phyloP scores from a whole-genome alignment of 2,888 invertebrate genomes.

The Marronus borbonicus region DNA sequence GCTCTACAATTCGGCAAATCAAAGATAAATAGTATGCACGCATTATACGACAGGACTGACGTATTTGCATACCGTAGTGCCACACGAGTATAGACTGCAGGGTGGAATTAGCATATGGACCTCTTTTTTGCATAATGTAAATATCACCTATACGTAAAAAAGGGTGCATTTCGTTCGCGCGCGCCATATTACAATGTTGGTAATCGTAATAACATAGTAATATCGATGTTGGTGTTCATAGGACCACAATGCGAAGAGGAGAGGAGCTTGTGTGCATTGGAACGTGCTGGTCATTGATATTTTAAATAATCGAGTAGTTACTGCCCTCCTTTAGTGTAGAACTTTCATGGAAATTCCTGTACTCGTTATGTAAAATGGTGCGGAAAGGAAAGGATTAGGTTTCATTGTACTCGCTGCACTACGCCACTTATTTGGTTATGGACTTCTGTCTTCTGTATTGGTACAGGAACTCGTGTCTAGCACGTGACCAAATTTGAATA shows the following conservation, averaged over 20 bases:
- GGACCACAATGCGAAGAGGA: constrained; percentile 25
- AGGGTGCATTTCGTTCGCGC: constrained; percentile 39
- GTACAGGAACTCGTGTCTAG: constrained; percentile 19
- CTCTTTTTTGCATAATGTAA: constrained; percentile 54
- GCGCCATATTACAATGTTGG: constrained; percentile 43
- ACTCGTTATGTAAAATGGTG: constrained; percentile 44
- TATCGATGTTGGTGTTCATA: constrained; percentile 38
- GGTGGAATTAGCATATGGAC: constrained; percentile 59
- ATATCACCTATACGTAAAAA: constrained; percentile 37
- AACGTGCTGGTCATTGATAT: constrained; percentile 58
- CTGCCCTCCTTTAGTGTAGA: constrained; percentile 56
- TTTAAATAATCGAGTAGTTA: constrained; percentile 52
- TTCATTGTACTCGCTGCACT: constrained; percentile 25
- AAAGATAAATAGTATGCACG: constrained; percentile 32
- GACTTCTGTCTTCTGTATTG: constrained; percentile 11
- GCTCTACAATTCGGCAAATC: constrained; percentile 39
- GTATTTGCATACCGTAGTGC: constrained; percentile 57
- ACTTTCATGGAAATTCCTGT: constrained; percentile 38
- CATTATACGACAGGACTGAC: constrained; percentile 35
- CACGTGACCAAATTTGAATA: constrained; percentile 45
- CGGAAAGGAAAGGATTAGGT: constrained; percentile 41
- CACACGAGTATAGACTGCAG: constrained; percentile 45
- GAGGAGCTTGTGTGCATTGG: constrained; percentile 53
- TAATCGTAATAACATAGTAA: constrained; percentile 45
- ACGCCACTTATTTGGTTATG: constrained; percentile 18